Conservation (phyloP, 2,888 invertebrate genomes). For the Leptinotarsa peninsularis region DNA sequence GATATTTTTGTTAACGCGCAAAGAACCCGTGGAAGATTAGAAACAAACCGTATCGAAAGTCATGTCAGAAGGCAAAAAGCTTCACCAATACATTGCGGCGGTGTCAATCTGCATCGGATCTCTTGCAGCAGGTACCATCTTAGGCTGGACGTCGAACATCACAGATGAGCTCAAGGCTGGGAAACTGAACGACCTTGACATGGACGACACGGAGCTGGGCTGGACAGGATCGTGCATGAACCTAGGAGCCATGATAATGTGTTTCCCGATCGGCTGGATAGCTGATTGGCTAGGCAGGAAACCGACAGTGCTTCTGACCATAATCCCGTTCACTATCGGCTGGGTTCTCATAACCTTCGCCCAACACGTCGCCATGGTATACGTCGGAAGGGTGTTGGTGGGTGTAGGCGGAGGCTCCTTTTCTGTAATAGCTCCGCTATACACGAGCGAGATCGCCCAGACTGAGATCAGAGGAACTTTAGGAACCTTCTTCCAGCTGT, state of each 20-base stretch:
- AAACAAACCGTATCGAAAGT: no score
- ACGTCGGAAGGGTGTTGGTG: conserved; percentile 73
- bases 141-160: conserved; percentile 85
- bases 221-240: conserved; percentile 80
- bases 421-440: conserved; percentile 85
- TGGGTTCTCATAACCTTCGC: conserved; percentile 81
- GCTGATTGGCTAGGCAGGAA: conserved; percentile 75
- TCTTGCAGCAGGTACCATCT: conserved; percentile 78
- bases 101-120: conserved; percentile 71
- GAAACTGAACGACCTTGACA: conserved; percentile 61
- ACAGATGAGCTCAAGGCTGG: conserved; percentile 66
- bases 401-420: conserved; percentile 86
- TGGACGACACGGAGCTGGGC: conserved; percentile 68
- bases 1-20: neutral
- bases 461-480: conserved; percentile 85
- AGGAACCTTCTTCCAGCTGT: conserved; percentile 86
- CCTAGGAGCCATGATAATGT: conserved; percentile 78
- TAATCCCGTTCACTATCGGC: conserved; percentile 78
- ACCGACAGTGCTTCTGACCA: conserved; percentile 73
- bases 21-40: no score
- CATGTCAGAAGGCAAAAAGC: conserved; percentile 60
- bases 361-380: conserved; percentile 71
- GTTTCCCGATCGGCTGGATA: conserved; percentile 76
- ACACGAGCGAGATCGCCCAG: conserved; percentile 88
- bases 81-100: conserved; percentile 76